These are phyloP conservation scores for Nebria salina DNA, from an alignment of 2,888 invertebrate species.

Conservation along the genomic window DNA sequence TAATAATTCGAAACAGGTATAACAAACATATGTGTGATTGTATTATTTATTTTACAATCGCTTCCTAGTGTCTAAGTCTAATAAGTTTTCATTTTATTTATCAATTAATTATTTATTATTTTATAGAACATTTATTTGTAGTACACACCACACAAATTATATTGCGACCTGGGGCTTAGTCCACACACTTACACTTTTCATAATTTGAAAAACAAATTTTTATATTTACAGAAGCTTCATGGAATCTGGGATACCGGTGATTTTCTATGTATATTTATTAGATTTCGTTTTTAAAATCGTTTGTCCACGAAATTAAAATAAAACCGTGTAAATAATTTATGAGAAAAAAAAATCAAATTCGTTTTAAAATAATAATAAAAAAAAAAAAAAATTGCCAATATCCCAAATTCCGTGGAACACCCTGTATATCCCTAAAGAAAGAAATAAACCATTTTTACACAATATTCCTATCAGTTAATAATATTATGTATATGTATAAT, in stretches of 20 bases:
- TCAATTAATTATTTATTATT: slow-evolving; percentile 43
- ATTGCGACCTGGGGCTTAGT: slow-evolving; percentile 25
- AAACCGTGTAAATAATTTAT: neutral
- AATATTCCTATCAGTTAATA: slow-evolving; percentile 37
- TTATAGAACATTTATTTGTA: slow-evolving; percentile 46
- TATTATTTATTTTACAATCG: slow-evolving; percentile 42
- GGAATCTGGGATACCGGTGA: neutral
- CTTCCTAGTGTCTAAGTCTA: slow-evolving; percentile 40
- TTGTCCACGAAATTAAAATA: neutral
- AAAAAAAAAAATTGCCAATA: neutral
- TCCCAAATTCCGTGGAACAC: slow-evolving; percentile 4
- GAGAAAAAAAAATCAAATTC: neutral
- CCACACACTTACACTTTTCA: slow-evolving; percentile 24
- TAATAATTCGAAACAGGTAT: slow-evolving; percentile 27
- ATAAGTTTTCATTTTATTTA: slow-evolving; percentile 38
- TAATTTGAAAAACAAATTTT: neutral
- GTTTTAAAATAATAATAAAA: neutral
- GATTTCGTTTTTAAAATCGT: no score
- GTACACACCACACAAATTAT: slow-evolving; percentile 44
- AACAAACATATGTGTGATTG: slow-evolving; percentile 39
- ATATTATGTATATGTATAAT: slow-evolving; percentile 32
- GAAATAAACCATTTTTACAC: slow-evolving; percentile 28
- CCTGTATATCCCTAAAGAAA: neutral
- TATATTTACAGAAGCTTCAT: slow-evolving; percentile 3
- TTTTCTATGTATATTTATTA: neutral